Evolutionary conservation across 2,113 vertebrate species (phyloP).

Genomic region (Syngnathus floridae): DNA sequence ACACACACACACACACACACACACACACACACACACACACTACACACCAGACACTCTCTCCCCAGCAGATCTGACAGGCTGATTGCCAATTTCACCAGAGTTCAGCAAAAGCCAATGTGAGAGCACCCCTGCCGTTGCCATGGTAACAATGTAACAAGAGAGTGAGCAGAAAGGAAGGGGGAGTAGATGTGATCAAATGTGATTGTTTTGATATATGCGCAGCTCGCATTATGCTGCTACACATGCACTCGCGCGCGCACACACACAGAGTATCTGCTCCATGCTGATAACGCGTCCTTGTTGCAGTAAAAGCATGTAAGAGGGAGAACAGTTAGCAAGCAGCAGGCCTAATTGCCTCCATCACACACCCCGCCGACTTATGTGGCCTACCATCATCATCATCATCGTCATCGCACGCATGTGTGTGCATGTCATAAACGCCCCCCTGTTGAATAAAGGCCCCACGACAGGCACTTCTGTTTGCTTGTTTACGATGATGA

Average conservation of each 20-base stretch:
- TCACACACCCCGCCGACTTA: conserved; percentile 45
- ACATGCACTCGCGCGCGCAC: background rate
- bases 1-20: too few species aligned
- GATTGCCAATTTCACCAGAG: conserved; percentile 70
- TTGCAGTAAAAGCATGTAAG: conserved; percentile 34
- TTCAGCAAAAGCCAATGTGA: conserved; percentile 43
- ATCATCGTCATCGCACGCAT: conserved; percentile 24
- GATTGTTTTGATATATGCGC: conserved; percentile 49
- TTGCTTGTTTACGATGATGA: conserved; percentile 25
- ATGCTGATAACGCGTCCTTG: conserved; percentile 45
- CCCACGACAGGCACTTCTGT: background rate
- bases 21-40: too few species aligned
- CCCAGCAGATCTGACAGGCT: conserved; percentile 58
- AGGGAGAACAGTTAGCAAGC: conserved; percentile 33
- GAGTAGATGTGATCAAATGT: conserved; percentile 49
- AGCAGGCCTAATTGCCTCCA: conserved; percentile 44
- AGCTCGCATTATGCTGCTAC: conserved; percentile 42
- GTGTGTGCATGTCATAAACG: conserved; percentile 53
- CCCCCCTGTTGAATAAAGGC: conserved; percentile 48
- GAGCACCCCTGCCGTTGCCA: conserved; percentile 62
- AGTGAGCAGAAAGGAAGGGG: conserved; percentile 16
- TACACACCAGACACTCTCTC: too few species aligned
- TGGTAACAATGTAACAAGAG: conserved; percentile 65
- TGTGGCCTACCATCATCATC: conserved; percentile 28
- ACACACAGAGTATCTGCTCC: conserved; percentile 32